Evolutionary conservation across 2,888 invertebrate genomes (phyloP).

Genomic region (Rotaria socialis): DNA sequence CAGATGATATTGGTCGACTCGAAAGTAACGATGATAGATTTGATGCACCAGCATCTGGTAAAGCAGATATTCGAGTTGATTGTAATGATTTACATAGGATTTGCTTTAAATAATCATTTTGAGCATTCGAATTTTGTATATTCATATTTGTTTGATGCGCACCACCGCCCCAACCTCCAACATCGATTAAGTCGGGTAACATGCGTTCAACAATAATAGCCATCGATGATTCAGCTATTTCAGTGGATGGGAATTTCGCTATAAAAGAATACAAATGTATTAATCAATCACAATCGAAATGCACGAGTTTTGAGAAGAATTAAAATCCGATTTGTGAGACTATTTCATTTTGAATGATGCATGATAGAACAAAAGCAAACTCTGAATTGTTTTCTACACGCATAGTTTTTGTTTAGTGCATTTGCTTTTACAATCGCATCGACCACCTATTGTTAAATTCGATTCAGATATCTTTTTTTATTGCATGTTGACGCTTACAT

Average conservation of each 20-base stretch:
- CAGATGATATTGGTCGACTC: background rate
- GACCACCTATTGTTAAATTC: too few relatives aligned
- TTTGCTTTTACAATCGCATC: too few relatives aligned
- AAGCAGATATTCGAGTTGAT: background rate
- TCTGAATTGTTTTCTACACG: too few relatives aligned
- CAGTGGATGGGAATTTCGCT: background rate
- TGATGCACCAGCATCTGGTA: conserved; percentile 25
- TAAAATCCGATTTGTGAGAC: too few relatives aligned
- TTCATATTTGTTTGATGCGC: background rate
- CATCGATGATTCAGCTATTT: background rate
- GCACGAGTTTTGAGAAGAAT: too few relatives aligned
- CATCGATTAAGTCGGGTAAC: conserved; percentile 21
- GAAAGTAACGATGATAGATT: background rate
- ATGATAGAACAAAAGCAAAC: too few relatives aligned
- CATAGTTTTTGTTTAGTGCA: too few relatives aligned
- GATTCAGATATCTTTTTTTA: too few relatives aligned
- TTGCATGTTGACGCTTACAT: too few relatives aligned
- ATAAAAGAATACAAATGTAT: background rate
- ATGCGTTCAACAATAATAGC: background rate
- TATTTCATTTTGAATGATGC: too few relatives aligned
- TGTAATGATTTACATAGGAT: conserved; percentile 1
- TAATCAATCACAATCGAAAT: too few relatives aligned
- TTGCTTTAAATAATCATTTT: background rate
- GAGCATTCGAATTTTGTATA: background rate
- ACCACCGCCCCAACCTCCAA: background rate